phyloP scores from a whole-genome alignment of 2,888 invertebrate genomes.

The Ophion ellenae region DNA sequence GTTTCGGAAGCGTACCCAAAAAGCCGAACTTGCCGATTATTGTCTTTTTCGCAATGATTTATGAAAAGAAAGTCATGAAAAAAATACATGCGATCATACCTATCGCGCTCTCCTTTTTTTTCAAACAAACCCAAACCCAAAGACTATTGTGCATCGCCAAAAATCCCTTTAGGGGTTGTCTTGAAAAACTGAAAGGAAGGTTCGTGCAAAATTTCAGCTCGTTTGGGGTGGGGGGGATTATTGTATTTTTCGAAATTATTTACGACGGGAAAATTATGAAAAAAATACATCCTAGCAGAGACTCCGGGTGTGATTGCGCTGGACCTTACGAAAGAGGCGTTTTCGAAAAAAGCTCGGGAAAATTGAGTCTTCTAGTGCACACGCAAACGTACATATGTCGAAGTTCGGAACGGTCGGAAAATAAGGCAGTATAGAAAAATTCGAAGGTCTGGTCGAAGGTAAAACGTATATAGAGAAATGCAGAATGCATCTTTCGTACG shows the following conservation, averaged over 20 bases:
- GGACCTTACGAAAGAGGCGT: background rate
- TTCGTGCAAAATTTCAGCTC: no score
- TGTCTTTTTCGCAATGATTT: no score
- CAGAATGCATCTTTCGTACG: background rate
- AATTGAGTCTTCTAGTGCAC: constrained; percentile 14
- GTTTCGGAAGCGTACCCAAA: background rate
- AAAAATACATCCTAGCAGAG: background rate
- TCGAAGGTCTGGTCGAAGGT: constrained; percentile 39
- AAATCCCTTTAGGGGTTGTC: no score
- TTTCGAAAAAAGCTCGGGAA: constrained; percentile 25
- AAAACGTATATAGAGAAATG: background rate
- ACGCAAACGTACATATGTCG: background rate
- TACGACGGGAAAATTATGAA: background rate
- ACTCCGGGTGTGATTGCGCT: background rate
- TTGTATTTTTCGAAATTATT: no score
- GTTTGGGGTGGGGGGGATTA: background rate
- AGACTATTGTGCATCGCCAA: no score
- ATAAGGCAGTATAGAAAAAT: constrained; percentile 28
- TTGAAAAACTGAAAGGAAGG: no score
- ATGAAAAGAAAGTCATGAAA: background rate
- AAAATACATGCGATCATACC: no score
- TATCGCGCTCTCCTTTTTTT: no score
- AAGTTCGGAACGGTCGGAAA: constrained; percentile 21
- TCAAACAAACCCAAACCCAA: no score
- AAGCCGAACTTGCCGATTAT: background rate